Conservation (phyloP, 2,888 invertebrate genomes). For the Odontothrips loti region DNA sequence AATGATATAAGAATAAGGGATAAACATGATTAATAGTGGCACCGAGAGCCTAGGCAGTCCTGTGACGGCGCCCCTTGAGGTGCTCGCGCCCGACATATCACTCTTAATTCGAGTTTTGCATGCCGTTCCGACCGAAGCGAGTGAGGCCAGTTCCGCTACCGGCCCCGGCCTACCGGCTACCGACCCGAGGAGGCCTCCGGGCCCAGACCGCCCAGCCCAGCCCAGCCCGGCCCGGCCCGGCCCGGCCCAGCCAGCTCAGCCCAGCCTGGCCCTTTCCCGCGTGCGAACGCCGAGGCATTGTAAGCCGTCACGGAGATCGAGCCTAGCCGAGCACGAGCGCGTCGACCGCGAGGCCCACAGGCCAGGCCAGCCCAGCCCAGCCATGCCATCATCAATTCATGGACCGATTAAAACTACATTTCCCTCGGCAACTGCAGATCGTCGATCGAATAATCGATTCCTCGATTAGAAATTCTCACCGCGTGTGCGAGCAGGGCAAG, state of each 20-base stretch:
- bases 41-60: no score
- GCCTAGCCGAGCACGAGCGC: no score
- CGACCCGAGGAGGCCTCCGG: background rate
- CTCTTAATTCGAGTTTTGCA: slow-evolving; percentile 18
- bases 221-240: no score
- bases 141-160: background rate
- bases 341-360: no score
- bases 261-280: no score
- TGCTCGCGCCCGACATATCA: background rate
- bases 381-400: slow-evolving; percentile 1
- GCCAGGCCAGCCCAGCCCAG: no score
- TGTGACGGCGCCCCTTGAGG: no score
- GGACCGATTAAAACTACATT: slow-evolving; percentile 22
- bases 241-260: no score
- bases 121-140: slow-evolving; percentile 6
- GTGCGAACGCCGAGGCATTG: no score
- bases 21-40: no score
- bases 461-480: slow-evolving; percentile 16
- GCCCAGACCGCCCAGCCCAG: background rate
- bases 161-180: background rate
- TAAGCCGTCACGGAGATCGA: no score
- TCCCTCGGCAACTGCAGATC: slow-evolving; percentile 5
- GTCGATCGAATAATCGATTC: slow-evolving; percentile 1
- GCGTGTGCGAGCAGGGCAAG: background rate
- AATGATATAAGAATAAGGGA: no score